These are phyloP conservation scores for Polyommatus iphigenia DNA, from an alignment of 2,888 invertebrate genomes.

Conservation along the genomic window DNA sequence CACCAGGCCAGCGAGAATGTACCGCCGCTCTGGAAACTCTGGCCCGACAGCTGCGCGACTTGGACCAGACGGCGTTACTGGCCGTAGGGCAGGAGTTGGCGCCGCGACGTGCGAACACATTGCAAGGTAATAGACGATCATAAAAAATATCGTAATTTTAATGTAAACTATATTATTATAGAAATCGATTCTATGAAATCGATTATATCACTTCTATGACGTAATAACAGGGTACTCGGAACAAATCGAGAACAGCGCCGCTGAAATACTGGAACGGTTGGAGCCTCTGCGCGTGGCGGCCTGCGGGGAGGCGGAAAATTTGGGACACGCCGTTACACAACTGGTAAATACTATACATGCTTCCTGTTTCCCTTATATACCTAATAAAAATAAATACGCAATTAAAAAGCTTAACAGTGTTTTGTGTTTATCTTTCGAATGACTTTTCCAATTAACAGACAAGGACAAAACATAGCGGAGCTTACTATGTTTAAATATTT, in stretches of 20 bases:
- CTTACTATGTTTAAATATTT: too few relatives aligned
- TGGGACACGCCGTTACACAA: slow-evolving; percentile 92
- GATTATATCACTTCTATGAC: background rate
- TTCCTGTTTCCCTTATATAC: background rate
- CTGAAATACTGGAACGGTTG: slow-evolving; percentile 90
- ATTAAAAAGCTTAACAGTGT: too few relatives aligned
- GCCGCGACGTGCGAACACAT: slow-evolving; percentile 85
- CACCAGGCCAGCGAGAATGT: slow-evolving; percentile 98
- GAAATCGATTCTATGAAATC: too few relatives aligned
- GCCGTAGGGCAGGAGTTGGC: slow-evolving; percentile 90
- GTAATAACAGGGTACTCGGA: slow-evolving; percentile 83
- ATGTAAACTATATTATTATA: background rate
- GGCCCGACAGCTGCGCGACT: slow-evolving; percentile 85
- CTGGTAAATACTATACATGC: slow-evolving; percentile 70
- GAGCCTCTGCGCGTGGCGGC: slow-evolving; percentile 93
- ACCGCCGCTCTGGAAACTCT: slow-evolving; percentile 90
- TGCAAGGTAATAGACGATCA: slow-evolving; percentile 70
- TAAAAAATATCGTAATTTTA: background rate
- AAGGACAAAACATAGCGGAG: too few relatives aligned
- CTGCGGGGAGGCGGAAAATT: slow-evolving; percentile 93
- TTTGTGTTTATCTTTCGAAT: too few relatives aligned
- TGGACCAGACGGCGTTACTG: slow-evolving; percentile 93
- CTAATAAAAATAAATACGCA: too few relatives aligned
- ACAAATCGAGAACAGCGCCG: slow-evolving; percentile 88
- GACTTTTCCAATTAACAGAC: too few relatives aligned